Conservation (phyloP, 2,113 vertebrate genomes). For the Orycteropus afer region DNA sequence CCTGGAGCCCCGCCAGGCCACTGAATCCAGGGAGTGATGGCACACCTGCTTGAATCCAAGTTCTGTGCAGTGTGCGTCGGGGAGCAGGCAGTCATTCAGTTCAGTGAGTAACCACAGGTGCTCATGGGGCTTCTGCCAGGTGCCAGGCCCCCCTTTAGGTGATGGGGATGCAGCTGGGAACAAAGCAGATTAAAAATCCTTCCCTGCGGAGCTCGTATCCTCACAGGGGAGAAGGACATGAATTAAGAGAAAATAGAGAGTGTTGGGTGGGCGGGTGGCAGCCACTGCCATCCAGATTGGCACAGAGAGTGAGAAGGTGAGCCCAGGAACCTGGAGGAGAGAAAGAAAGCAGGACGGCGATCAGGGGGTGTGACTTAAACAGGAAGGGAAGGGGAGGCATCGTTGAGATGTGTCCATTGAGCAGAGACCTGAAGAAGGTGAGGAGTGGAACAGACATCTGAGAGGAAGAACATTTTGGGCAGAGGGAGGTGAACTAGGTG, state of each 20-base stretch:
- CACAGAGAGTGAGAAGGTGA: constrained; percentile 90
- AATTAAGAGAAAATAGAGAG: neutral
- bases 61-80: neutral
- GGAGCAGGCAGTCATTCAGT: too few relatives aligned
- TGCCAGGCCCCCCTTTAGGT: neutral
- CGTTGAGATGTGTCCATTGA: neutral
- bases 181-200: neutral
- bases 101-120: neutral
- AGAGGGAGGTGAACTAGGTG: neutral
- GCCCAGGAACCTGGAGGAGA: accelerated
- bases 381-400: accelerated
- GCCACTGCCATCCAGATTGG: constrained; percentile 95
- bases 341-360: neutral
- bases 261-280: neutral
- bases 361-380: neutral
- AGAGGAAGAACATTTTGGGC: neutral
- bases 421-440: too few relatives aligned
- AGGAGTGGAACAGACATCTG: neutral
- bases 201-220: neutral
- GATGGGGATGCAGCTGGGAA: neutral
- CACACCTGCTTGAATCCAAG: neutral
- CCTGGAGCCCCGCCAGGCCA: neutral
- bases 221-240: neutral
- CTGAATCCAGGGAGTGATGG: neutral
- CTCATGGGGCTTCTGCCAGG: accelerated